Evolutionary conservation across 2,113 vertebrate genomes (phyloP).

Genomic region (Plecturocebus donacophilus): DNA sequence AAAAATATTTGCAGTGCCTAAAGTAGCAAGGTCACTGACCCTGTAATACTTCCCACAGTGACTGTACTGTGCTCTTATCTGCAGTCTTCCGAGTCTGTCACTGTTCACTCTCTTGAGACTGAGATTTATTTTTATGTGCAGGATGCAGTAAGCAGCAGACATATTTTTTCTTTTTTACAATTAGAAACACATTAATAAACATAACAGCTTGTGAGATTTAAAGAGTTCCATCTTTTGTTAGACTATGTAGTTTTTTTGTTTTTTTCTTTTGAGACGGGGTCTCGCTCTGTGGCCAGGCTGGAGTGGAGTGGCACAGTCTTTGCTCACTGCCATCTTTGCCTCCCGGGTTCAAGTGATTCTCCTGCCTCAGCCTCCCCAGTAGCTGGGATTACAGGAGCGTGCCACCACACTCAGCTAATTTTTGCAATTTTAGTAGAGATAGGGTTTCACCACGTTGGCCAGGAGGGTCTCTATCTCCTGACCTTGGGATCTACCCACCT

Average conservation of each 20-base stretch:
- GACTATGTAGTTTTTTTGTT: background rate
- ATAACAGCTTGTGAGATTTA: background rate
- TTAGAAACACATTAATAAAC: background rate
- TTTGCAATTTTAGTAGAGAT: too few species aligned
- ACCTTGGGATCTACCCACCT: too few species aligned
- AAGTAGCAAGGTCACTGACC: conserved; percentile 34
- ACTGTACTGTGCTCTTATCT: background rate
- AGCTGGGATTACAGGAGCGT: too few species aligned
- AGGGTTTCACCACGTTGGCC: too few species aligned
- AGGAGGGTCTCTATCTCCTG: too few species aligned
- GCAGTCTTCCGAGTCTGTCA: background rate
- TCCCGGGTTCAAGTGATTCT: too few species aligned
- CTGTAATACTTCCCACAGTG: conserved; percentile 27
- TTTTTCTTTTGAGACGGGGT: too few species aligned
- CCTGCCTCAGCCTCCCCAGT: too few species aligned
- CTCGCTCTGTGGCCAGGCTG: too few species aligned
- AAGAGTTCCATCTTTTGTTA: background rate
- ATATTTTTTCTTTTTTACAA: background rate
- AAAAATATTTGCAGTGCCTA: conserved; percentile 30
- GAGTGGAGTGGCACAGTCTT: too few species aligned
- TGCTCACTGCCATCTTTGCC: too few species aligned
- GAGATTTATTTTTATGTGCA: background rate
- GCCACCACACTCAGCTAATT: too few species aligned
- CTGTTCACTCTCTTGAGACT: background rate
- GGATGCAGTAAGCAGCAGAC: background rate